Evolutionary conservation across 92 coral and sea anemone genomes (phyloP).

Genomic region (Actinernus sp.): DNA sequence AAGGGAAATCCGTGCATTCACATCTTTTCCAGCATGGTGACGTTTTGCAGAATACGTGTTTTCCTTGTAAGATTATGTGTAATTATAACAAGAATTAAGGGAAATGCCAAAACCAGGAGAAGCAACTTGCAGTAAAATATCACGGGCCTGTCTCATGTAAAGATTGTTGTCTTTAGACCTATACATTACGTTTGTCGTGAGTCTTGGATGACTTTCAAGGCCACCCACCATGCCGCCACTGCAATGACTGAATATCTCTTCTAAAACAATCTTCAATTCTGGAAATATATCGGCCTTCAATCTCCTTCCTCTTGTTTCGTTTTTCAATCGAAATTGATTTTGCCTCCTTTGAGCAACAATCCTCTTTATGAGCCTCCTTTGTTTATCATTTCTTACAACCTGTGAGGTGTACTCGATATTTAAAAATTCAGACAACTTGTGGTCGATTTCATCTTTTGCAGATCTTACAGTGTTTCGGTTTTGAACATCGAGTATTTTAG

Average conservation of each 20-base stretch:
- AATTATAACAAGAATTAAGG: constrained; percentile 43
- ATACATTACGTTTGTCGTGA: constrained; percentile 1
- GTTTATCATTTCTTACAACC: constrained; percentile 61
- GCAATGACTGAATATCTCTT: constrained; percentile 2
- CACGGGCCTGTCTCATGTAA: background rate
- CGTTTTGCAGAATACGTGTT: constrained; percentile 38
- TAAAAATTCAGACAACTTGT: background rate
- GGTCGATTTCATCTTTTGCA: constrained; percentile 21
- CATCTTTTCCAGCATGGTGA: constrained; percentile 50
- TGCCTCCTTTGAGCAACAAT: background rate
- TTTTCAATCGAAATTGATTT: background rate
- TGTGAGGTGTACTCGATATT: constrained; percentile 10
- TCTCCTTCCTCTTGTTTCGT: constrained; percentile 42
- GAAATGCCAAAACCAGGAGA: constrained; percentile 25
- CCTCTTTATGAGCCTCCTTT: constrained; percentile 2
- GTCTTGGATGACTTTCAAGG: constrained; percentile 36
- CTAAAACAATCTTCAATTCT: constrained; percentile 29
- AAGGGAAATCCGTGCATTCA: constrained; percentile 44
- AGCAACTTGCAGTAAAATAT: constrained; percentile 11
- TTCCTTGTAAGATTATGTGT: constrained; percentile 48
- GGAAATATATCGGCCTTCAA: constrained; percentile 73
- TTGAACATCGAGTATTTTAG: constrained; percentile 7
- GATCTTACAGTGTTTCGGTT: constrained; percentile 14
- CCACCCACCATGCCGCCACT: constrained; percentile 45
- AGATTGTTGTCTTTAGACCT: background rate